Base-by-base conservation (phyloP, 2,888 invertebrate genomes). In the Gymnosoma rotundatum region DNA sequence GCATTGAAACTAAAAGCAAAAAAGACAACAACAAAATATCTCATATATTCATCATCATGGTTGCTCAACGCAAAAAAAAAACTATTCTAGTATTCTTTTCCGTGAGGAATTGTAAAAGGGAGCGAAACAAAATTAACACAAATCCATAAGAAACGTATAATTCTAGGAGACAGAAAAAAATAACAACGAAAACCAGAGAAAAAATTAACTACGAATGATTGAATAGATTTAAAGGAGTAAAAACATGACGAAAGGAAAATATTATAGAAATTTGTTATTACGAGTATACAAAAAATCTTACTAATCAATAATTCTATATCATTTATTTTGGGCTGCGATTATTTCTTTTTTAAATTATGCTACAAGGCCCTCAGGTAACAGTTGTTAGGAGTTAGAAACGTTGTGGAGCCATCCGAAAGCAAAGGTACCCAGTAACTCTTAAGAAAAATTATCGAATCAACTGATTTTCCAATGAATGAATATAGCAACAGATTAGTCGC, bases 1-100 rank as follows among this genome's bases (percentile, higher is more conserved):
- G 76, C 73, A 76, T 76, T 83, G 84, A 69, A 78, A 78, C 72
- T 52, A 54, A 78, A 75, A 58, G 70, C 66, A 81, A 73, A 78
- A 83, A 45, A 52, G 16, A 73, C 63, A 60, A n/a, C n/a, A n/a
- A n/a, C n/a, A n/a, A n/a, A n/a, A 25, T n/a, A 21, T 45, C 48
- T 56, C 18, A 32, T 36, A 75, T 60, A 73, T 74, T 80, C 80
- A 74, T 74, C 83, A 83, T 25, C 72, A 76, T 25, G 36, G 66
- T 70, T 63, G 32, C 18, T 52, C 16, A 63, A 45, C 16, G 18
- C n/a, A 42, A 42, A 73, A 66, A 66, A 66, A 70, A 45, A 48
- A 56, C 36, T 2, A 21, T 14, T 20, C 1, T 54, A 64, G 36
- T 2, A 36, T 14, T 20, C 2, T 54, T 73, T 61, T 63, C 78